Evolutionary conservation across 2,797 vertebrate genomes (phyloP), one percentile per base, ranked within the genome.

Genomic region (Fringilla coelebs): DNA sequence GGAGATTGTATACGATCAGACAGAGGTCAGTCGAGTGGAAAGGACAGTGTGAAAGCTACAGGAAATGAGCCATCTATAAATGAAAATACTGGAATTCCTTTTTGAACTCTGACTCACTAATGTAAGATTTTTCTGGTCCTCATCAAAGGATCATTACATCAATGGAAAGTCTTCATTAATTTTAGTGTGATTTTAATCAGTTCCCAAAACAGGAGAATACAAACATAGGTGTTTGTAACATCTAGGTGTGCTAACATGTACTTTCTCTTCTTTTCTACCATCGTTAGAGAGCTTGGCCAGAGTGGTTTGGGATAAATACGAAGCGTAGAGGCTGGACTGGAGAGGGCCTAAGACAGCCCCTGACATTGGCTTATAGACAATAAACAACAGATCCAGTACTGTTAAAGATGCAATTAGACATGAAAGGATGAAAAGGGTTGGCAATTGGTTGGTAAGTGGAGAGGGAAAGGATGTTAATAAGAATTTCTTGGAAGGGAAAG

Each of bases 1-100:
- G 36, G 83, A 95, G 93, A 90, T 93, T 90, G 85, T 94, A 90
- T 61, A 81, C 4, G 28, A 94, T 96, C 96, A 96, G 95, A 90
- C 91, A 94, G 93, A 96, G 91, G 91, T 85, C 94, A 93, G 54
- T 91, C 60, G 12, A 95, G 90, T 95, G 94, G 91, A 96, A 96
- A 96, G 95, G 91, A 95, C 94, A 94, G 93, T 90, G 80, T 95
- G 91, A 93, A 94, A 90, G 88, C 95, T 82, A 89, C 89, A 96
- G 93, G 94, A 96, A 96, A 96, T 94, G 86, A 94, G 65, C 45
- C 80, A 94, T 94, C 71, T 82, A 51, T 93, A 84, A 93, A 94
- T 70, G 89, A 95, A 94, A 91, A 92, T 88, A 90, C 52, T 85
- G 88, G 74, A 87, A 87, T 65, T 93, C 74, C 74, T 90, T 87